phyloP scores from a whole-genome alignment of 2,888 invertebrate species.

The Keiferia lycopersicella region DNA sequence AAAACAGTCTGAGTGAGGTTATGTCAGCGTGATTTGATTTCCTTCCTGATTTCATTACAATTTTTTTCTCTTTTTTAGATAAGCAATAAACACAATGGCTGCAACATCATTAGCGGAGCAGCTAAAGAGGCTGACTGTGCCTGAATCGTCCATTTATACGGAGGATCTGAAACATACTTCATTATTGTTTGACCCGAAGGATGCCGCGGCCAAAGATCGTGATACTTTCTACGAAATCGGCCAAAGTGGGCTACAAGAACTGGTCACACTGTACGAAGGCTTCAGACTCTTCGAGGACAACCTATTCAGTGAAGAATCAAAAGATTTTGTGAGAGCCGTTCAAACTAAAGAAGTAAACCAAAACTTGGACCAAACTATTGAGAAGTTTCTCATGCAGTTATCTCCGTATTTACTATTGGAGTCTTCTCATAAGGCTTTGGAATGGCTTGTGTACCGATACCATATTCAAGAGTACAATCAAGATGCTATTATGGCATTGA shows the following conservation, averaged over 20 bases:
- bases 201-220: slow-evolving; percentile 92
- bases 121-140: slow-evolving; percentile 86
- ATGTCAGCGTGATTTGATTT: background rate
- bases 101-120: slow-evolving; percentile 90
- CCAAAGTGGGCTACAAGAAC: slow-evolving; percentile 90
- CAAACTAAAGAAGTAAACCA: slow-evolving; percentile 88
- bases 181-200: slow-evolving; percentile 93
- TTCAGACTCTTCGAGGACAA: slow-evolving; percentile 88
- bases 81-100: slow-evolving; percentile 48
- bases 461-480: slow-evolving; percentile 94
- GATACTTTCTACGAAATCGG: slow-evolving; percentile 94
- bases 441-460: slow-evolving; percentile 96
- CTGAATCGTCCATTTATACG: slow-evolving; percentile 86
- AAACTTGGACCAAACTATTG: slow-evolving; percentile 87
- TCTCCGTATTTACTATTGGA: slow-evolving; percentile 95
- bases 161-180: slow-evolving; percentile 88
- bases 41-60: too few relatives aligned
- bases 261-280: slow-evolving; percentile 86
- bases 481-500: slow-evolving; percentile 88
- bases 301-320: slow-evolving; percentile 88
- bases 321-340: slow-evolving; percentile 90
- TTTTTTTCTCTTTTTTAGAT: slow-evolving; percentile 3
- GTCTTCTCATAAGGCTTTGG: slow-evolving; percentile 92
- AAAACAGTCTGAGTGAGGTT: background rate
- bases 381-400: slow-evolving; percentile 88